Evolutionary conservation across 2,888 invertebrate genomes (phyloP).

Genomic region (Nephrotoma guestfalica): DNA sequence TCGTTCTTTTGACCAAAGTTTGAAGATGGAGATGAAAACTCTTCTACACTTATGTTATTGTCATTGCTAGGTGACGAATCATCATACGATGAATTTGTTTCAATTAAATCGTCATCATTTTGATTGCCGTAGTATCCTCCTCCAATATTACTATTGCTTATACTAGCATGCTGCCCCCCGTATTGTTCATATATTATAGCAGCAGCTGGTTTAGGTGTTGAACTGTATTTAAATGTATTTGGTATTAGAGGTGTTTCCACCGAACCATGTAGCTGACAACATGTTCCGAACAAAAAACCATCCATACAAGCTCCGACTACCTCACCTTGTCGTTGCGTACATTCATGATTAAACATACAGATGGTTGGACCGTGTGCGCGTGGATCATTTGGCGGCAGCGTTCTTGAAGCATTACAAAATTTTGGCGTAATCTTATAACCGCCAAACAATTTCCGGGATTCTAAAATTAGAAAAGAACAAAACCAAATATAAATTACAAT

Average conservation of each 20-base stretch:
- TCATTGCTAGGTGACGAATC: constrained; percentile 6
- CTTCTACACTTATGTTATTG: background rate
- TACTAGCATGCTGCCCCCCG: constrained; percentile 13
- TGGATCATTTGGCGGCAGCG: constrained; percentile 40
- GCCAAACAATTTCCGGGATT: constrained; percentile 59
- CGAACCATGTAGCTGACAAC: constrained; percentile 57
- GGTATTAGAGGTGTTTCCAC: constrained; percentile 27
- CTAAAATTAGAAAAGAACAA: constrained; percentile 18
- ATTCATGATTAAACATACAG: constrained; percentile 91
- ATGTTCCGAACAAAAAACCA: constrained; percentile 79
- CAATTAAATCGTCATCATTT: constrained; percentile 11
- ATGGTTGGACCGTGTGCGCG: constrained; percentile 52
- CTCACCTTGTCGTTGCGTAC: constrained; percentile 60
- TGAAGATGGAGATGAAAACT: background rate
- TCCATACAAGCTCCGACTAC: constrained; percentile 87
- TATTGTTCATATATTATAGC: constrained; percentile 18
- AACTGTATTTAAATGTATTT: constrained; percentile 22
- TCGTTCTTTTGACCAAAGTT: background rate
- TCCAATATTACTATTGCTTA: constrained; percentile 18
- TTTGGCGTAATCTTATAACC: constrained; percentile 76
- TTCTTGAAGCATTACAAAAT: constrained; percentile 57
- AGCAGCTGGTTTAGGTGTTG: constrained; percentile 19
- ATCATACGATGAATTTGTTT: background rate
- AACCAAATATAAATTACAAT: background rate
- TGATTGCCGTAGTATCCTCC: constrained; percentile 15